Percentiles rank a stretch among this genome's conserved stretches.
Conservation (phyloP, 2,888 invertebrate species). For the Morpho helenor region DNA sequence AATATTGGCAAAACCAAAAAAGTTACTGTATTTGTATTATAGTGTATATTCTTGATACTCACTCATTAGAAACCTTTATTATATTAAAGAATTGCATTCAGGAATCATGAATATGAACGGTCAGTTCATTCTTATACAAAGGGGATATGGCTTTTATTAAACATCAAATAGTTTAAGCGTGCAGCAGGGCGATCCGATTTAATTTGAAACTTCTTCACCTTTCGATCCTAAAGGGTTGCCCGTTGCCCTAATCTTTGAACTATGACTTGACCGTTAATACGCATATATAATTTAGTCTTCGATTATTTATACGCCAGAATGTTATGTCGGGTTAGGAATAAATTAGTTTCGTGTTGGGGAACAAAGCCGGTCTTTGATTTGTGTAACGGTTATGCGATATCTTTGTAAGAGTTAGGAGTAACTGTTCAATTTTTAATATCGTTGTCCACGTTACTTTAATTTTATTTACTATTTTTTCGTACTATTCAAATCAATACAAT, state of each 20-base stretch:
- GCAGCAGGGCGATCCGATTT: conserved; percentile 60
- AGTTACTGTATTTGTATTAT: too few species aligned
- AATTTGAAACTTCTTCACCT: conserved; percentile 69
- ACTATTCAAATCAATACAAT: too few species aligned
- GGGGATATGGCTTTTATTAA: conserved; percentile 52
- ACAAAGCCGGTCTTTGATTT: conserved; percentile 72
- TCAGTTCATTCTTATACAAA: conserved; percentile 25
- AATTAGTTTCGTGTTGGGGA: conserved; percentile 77
- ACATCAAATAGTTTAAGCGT: conserved; percentile 57
- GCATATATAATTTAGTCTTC: conserved; percentile 78
- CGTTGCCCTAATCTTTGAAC: conserved; percentile 79
- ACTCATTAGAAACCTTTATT: neutral
- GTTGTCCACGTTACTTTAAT: too few species aligned
- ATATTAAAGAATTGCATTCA: conserved; percentile 19
- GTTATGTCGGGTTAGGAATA: conserved; percentile 70
- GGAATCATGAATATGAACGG: conserved; percentile 18
- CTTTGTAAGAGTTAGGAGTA: conserved; percentile 61
- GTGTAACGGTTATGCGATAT: conserved; percentile 70
- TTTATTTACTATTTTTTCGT: too few species aligned
- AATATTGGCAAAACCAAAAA: too few species aligned
- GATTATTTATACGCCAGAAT: conserved; percentile 73
- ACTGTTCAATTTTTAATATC: neutral
- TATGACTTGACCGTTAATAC: conserved; percentile 79
- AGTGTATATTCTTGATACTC: too few species aligned
- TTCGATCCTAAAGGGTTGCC: conserved; percentile 64